These are phyloP conservation scores for Drosophila melanogaster DNA, from an alignment of 1,140 invertebrate species.

Conservation along the genomic window DNA sequence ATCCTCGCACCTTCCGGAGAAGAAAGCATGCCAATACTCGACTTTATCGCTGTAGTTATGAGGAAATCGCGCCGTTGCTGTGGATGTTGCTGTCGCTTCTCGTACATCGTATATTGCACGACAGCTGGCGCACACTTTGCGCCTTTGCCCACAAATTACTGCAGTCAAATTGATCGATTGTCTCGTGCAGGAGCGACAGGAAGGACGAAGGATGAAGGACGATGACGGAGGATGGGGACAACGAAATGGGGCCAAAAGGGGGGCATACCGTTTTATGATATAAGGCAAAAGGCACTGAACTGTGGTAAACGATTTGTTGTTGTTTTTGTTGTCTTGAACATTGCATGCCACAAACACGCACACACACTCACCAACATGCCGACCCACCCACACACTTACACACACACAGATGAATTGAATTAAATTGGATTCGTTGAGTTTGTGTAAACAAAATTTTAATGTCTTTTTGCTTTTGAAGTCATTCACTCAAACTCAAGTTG, in stretches of 20 bases:
- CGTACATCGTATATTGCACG: slow-evolving; percentile 45
- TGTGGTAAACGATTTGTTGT: slow-evolving; percentile 81
- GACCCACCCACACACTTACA: slow-evolving; percentile 6
- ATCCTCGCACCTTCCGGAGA: background rate
- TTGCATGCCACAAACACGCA: slow-evolving; percentile 67
- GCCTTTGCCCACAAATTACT: slow-evolving; percentile 79
- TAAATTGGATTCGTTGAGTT: slow-evolving; percentile 83
- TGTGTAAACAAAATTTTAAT: slow-evolving; percentile 83
- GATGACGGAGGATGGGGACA: slow-evolving; percentile 6
- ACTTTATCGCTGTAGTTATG: slow-evolving; percentile 38
- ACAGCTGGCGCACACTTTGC: slow-evolving; percentile 74
- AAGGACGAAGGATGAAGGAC: background rate
- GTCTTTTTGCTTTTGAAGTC: slow-evolving; percentile 83
- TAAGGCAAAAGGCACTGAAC: slow-evolving; percentile 74
- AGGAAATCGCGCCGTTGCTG: slow-evolving; percentile 37
- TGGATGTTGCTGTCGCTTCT: slow-evolving; percentile 32
- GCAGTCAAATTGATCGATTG: slow-evolving; percentile 81
- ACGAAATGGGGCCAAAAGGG: slow-evolving; percentile 21
- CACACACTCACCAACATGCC: slow-evolving; percentile 8
- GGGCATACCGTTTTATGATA: slow-evolving; percentile 65
- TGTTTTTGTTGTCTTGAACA: slow-evolving; percentile 58
- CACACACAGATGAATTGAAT: slow-evolving; percentile 72
- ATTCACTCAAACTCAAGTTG: slow-evolving; percentile 76
- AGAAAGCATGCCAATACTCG: slow-evolving; percentile 19
- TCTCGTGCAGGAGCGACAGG: slow-evolving; percentile 49